Evolutionary conservation across 2,888 invertebrate genomes (phyloP).

Genomic region (Plebejus argus): DNA sequence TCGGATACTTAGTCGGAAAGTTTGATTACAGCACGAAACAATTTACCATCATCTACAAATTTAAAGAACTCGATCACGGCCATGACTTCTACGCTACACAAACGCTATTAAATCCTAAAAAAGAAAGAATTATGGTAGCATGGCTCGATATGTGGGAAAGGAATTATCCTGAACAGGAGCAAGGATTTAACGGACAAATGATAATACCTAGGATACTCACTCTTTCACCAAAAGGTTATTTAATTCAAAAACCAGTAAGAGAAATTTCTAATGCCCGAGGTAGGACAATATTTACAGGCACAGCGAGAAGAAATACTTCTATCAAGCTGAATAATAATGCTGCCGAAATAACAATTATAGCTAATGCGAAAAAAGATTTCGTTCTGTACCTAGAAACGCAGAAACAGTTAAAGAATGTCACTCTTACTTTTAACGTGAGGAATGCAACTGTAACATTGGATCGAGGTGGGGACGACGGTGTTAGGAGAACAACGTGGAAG

Average conservation of each 20-base stretch:
- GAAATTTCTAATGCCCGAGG: constrained; percentile 42
- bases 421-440: not conserved
- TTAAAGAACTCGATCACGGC: constrained; percentile 57
- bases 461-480: constrained; percentile 58
- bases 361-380: constrained; percentile 5
- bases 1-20: constrained; percentile 62
- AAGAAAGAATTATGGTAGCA: constrained; percentile 55
- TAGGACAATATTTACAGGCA: constrained; percentile 12
- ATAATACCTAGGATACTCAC: constrained; percentile 55
- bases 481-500: constrained; percentile 56
- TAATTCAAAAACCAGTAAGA: constrained; percentile 51
- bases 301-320: not conserved
- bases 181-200: constrained; percentile 62
- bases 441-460: constrained; percentile 52
- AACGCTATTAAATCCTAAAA: constrained; percentile 49
- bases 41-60: constrained; percentile 50
- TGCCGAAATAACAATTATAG: constrained; percentile 8
- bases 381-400: constrained; percentile 16
- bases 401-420: constrained; percentile 20
- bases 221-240: constrained; percentile 43
- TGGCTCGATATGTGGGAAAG: constrained; percentile 69
- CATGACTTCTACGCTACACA: constrained; percentile 70
- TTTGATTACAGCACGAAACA: constrained; percentile 54
- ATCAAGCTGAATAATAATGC: constrained; percentile 17
- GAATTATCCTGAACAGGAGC: constrained; percentile 55